These are phyloP conservation scores for Oxycera nigricornis DNA, from an alignment of 2,888 invertebrate species.

Conservation along the genomic window DNA sequence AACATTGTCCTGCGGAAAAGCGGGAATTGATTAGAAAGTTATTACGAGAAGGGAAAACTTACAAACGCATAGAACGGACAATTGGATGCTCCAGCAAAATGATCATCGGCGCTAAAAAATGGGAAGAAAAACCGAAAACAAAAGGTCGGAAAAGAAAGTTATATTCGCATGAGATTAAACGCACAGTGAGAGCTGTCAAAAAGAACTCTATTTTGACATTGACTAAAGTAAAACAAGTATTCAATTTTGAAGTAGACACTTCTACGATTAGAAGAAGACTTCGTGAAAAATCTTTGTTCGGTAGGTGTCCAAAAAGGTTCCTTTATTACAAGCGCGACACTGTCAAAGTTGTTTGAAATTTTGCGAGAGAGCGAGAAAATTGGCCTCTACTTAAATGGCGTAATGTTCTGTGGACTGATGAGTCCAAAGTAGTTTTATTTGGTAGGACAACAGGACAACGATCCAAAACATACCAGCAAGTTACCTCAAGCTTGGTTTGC, in stretches of 20 bases:
- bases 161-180: background rate
- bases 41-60: no score
- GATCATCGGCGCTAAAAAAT: conserved; percentile 10
- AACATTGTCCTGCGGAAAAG: background rate
- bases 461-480: no score
- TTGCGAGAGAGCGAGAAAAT: conserved; percentile 2
- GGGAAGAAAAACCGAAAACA: background rate
- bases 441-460: no score
- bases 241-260: background rate
- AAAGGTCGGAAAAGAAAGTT: background rate
- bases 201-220: background rate
- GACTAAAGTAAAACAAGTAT: background rate
- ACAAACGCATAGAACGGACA: conserved; percentile 2
- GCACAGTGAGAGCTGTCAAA: background rate
- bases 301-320: background rate
- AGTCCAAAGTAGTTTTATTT: background rate
- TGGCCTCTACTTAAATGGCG: background rate
- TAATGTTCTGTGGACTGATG: conserved; percentile 16
- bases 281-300: background rate
- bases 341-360: no score
- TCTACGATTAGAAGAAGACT: background rate
- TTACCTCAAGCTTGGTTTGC: no score
- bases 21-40: conserved; percentile 4
- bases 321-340: conserved; percentile 9
- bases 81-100: conserved; percentile 8